Base-by-base conservation (phyloP, 2,888 invertebrate genomes). In the Tetheella fluctuosa region DNA sequence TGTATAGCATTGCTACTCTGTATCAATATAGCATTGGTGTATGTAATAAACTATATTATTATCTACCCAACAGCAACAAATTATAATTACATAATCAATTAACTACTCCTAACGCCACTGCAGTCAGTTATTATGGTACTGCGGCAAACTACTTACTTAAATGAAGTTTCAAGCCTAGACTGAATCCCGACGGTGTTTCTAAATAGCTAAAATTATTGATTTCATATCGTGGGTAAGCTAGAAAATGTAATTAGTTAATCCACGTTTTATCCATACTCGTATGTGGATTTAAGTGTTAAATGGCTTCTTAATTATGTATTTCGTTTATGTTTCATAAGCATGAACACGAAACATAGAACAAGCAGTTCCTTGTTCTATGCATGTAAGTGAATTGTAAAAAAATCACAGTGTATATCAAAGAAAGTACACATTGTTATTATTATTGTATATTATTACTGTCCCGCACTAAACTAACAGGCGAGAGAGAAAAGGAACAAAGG, bases 291-390 rank as follows among this genome's bases (percentile, higher is more conserved):
- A 15, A 48, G 20, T 48, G 48, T 48, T 48, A 48, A 48, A 48
- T 7, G 48, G 48, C 48, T 48, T 48, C 48, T 48, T 20, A 48
- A 48, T 48, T 48, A 48, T 48, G 48, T 17, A 42, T 42, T 42
- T 48, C 48, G 48, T n/a, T n/a, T n/a, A n/a, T 48, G 20, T 42
- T 42, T 42, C 42, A 3, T 42, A 42, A 34, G 13, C 6, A 8
- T 20, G 17, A 48, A 48, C 48, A 48, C 48, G 48, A 48, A 48
- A 7, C 48, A 20, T 7, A 6, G 6, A 48, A 20, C n/a, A n/a
- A n/a, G n/a, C n/a, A n/a, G n/a, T n/a, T n/a, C n/a, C n/a, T n/a
- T n/a, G n/a, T n/a, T n/a, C n/a, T n/a, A n/a, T n/a, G n/a, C n/a
- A n/a, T n/a, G n/a, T n/a, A n/a, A n/a, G n/a, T n/a, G n/a, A n/a